Base-by-base conservation (phyloP, 2,888 invertebrate genomes). In the Diplolepis rosae region DNA sequence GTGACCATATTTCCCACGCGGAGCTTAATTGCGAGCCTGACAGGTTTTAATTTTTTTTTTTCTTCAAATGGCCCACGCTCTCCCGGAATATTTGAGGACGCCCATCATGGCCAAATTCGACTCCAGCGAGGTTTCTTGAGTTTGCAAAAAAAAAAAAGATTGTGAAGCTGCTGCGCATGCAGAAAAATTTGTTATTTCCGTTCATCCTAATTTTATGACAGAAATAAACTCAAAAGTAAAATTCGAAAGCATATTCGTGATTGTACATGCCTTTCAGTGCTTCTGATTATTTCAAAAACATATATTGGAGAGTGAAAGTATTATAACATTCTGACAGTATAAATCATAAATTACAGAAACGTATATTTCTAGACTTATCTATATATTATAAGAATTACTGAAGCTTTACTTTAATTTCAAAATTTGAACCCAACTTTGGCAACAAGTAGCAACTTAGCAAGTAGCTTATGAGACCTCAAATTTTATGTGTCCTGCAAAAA, bases 21-120 rank as follows among this genome's bases (percentile, higher is more conserved):
- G 45, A 69, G 69, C 72, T 73, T 74, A n/a, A n/a, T 73, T 70
- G 74, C 69, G 71, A 73, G 71, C 39, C 39, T 27, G 35, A 42
- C n/a, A 39, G 24, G 39, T 61, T 61, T 56, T 22, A 18, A 18
- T 50, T 50, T 61, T 54, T 9, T 54, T 32, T 32, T 54, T 28
- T 32, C 51, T 28, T 52, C 28, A 30, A 35, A 24, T 39, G n/a
- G 39, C 61, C 61, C 61, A 61, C 61, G 61, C 61, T 24, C 13
- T 61, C 61, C 24, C 61, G 39, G 61, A 61, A 61, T 61, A 61
- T 13, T 39, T 39, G 61, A 61, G 24, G 61, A 61, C 35, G 11
- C 18, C 15, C 48, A 18, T 48, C 22, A 15, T 7, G 48, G 7
- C 15, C 22, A 15, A 48, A 48, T 39, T 61, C 39, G 9, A 22